Percentiles rank a stretch among this genome's conserved stretches.
Evolutionary conservation across 1,140 invertebrate species (phyloP).

Genomic region (Lordiphosa stackelbergi): DNA sequence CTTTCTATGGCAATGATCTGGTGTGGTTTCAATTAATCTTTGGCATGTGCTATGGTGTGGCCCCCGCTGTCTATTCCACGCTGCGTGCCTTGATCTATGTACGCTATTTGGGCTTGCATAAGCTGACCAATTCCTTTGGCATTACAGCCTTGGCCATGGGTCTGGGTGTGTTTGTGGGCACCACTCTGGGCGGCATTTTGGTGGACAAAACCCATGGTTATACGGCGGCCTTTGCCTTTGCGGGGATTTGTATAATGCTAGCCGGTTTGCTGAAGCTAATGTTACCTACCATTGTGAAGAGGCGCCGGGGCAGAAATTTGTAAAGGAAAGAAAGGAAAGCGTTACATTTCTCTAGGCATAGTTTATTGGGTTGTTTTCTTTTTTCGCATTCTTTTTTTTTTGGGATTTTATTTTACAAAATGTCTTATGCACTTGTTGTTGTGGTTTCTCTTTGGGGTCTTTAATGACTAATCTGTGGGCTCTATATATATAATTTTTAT

Average conservation of each 20-base stretch:
- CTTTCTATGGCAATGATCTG: slow-evolving; percentile 52
- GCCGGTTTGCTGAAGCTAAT: slow-evolving; percentile 49
- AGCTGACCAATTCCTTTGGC: slow-evolving; percentile 72
- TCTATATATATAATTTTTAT: background rate
- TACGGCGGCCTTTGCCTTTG: slow-evolving; percentile 45
- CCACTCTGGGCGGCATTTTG: slow-evolving; percentile 46
- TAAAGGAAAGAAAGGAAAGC: background rate
- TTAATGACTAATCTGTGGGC: slow-evolving; percentile 37
- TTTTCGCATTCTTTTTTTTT: slow-evolving; percentile 3
- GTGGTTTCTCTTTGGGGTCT: background rate
- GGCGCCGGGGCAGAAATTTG: background rate
- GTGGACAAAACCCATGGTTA: slow-evolving; percentile 26
- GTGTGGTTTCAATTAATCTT: slow-evolving; percentile 85
- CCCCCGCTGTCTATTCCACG: slow-evolving; percentile 79
- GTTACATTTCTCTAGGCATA: slow-evolving; percentile 13
- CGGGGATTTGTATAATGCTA: slow-evolving; percentile 49
- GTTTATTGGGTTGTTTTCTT: slow-evolving; percentile 29
- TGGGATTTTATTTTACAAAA: slow-evolving; percentile 44
- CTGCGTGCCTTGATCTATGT: slow-evolving; percentile 67
- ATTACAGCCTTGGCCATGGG: slow-evolving; percentile 66
- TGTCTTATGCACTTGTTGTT: slow-evolving; percentile 29
- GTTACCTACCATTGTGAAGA: slow-evolving; percentile 23
- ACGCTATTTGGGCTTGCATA: slow-evolving; percentile 55
- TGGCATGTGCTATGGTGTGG: slow-evolving; percentile 89
- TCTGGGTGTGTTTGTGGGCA: slow-evolving; percentile 59